Evolutionary conservation across 2,888 invertebrate genomes (phyloP).

Genomic region (Pollenia amentaria): DNA sequence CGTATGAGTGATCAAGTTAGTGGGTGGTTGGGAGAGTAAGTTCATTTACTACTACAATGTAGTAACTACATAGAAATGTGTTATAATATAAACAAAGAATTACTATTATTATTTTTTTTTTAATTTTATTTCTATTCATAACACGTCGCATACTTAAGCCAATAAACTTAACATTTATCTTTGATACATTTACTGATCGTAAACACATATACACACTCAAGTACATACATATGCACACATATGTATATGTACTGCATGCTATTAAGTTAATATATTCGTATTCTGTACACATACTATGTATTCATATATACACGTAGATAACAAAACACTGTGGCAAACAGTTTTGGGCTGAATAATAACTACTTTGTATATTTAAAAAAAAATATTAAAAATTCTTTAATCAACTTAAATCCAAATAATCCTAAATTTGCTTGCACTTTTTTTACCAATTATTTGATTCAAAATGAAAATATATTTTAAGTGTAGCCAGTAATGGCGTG

Average conservation of each 20-base stretch:
- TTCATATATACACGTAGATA: not conserved
- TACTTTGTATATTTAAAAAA: no score
- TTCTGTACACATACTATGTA: conserved; percentile 24
- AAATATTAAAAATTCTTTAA: no score
- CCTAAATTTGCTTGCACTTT: no score
- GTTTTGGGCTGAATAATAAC: not conserved
- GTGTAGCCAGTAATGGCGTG: no score
- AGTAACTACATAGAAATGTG: no score
- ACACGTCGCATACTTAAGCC: conserved; percentile 70
- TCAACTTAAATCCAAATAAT: no score
- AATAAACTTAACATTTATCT: conserved; percentile 72
- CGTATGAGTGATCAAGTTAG: not conserved
- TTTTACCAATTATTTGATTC: no score
- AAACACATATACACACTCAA: not conserved
- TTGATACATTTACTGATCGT: conserved; percentile 47
- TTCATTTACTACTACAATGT: no score
- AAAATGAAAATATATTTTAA: no score
- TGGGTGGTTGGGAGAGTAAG: not conserved
- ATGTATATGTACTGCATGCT: not conserved
- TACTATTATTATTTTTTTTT: conserved; percentile 1
- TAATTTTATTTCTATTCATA: conserved; percentile 60
- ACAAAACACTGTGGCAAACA: conserved; percentile 7
- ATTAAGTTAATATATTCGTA: conserved; percentile 13
- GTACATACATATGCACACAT: not conserved
- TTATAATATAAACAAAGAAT: no score